A percentile compares a stretch with the other conserved stretches of the same genome.
Evolutionary conservation across 2,888 invertebrate species (phyloP).

Genomic region (Rhorus exstirpatorius): DNA sequence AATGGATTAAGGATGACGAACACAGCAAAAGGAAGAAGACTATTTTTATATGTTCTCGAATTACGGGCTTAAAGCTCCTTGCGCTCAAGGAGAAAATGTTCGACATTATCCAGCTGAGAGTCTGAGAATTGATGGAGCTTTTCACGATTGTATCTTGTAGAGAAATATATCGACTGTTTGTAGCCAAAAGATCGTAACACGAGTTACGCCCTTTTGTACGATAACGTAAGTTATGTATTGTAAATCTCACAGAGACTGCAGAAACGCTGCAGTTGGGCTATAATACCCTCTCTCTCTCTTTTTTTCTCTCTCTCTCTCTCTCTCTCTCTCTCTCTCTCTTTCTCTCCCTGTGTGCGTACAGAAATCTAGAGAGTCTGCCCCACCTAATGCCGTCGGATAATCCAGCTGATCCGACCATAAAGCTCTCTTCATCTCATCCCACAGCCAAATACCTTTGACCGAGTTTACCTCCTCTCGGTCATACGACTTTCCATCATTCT

Average conservation of each 20-base stretch:
- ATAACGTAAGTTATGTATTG: not conserved
- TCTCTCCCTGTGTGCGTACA: slow-evolving; percentile 12
- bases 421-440: slow-evolving; percentile 7
- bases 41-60: slow-evolving; percentile 4
- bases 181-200: not conserved
- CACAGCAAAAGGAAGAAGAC: not conserved
- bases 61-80: slow-evolving; percentile 9
- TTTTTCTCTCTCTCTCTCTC: not conserved
- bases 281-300: slow-evolving; percentile 15
- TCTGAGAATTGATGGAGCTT: not conserved
- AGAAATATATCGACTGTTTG: too few species aligned
- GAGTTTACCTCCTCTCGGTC: slow-evolving; percentile 44
- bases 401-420: slow-evolving; percentile 62
- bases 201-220: not conserved
- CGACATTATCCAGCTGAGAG: slow-evolving; percentile 1
- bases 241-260: slow-evolving; percentile 4
- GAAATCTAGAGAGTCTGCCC: slow-evolving; percentile 30
- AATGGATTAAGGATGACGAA: not conserved
- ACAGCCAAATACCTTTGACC: slow-evolving; percentile 49
- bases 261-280: slow-evolving; percentile 13
- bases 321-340: slow-evolving; percentile 6
- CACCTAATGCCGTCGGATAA: slow-evolving; percentile 62
- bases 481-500: slow-evolving; percentile 5
- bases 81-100: not conserved
- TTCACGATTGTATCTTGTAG: too few species aligned